Percentiles rank a stretch among this genome's conserved stretches.
These are phyloP conservation scores for Brachionus paranguensis DNA, from an alignment of 1,140 invertebrate genomes.

Conservation along the genomic window DNA sequence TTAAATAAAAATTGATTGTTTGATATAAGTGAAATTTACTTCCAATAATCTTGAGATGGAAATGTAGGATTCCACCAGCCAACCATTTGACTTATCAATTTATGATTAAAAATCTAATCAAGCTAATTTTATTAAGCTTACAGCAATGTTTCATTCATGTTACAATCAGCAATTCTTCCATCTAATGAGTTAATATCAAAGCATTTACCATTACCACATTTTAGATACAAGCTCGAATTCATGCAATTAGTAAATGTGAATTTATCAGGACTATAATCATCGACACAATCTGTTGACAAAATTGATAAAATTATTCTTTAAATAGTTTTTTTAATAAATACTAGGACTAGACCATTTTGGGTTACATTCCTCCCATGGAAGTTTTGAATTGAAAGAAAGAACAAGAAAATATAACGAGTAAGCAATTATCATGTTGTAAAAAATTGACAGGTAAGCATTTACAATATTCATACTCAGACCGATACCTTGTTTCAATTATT, in stretches of 20 bases:
- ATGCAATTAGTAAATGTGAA: conserved; percentile 18
- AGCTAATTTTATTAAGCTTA: background rate
- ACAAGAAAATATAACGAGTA: conserved; percentile 88
- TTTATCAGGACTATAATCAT: conserved; percentile 36
- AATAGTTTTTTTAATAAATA: conserved; percentile 53
- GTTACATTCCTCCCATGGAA: conserved; percentile 77
- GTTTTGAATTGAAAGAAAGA: conserved; percentile 67
- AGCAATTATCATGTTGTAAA: conserved; percentile 89
- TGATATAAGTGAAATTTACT: background rate
- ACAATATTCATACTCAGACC: conserved; percentile 41
- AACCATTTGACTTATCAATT: background rate
- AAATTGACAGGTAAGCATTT: conserved; percentile 39
- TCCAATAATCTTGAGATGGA: conserved; percentile 24
- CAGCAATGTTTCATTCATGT: background rate
- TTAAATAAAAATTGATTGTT: background rate
- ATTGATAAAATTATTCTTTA: background rate
- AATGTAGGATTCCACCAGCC: conserved; percentile 51
- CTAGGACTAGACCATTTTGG: conserved; percentile 63
- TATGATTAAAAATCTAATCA: background rate
- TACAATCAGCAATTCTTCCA: background rate
- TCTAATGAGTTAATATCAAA: background rate
- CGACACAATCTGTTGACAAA: conserved; percentile 19
- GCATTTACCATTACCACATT: conserved; percentile 29
- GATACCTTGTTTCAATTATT: conserved; percentile 43
- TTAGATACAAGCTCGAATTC: background rate